These are phyloP conservation scores for Macrotrachela quadricornifera DNA, from an alignment of 1,140 invertebrate species.

Conservation along the genomic window DNA sequence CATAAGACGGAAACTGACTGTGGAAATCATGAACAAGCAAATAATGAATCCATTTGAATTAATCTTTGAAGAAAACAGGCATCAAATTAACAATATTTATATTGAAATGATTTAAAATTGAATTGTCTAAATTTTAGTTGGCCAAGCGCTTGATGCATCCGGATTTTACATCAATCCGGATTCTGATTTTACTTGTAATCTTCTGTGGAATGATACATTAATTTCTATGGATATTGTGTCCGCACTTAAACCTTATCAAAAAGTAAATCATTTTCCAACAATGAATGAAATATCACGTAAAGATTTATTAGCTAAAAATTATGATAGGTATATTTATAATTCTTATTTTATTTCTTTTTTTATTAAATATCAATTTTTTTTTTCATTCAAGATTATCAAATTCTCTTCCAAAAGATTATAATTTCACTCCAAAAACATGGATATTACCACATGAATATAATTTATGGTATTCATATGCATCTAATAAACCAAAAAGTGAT, in stretches of 20 bases:
- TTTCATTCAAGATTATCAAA: constrained; percentile 19
- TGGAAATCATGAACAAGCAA: no score
- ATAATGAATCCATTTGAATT: no score
- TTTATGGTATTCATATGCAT: constrained; percentile 19
- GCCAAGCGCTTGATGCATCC: no score
- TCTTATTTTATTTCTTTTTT: not conserved
- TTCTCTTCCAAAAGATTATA: constrained; percentile 22
- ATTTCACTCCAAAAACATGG: constrained; percentile 29
- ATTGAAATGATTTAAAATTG: no score
- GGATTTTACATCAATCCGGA: no score
- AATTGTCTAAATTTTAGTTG: no score
- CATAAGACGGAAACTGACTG: no score
- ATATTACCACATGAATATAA: constrained; percentile 24
- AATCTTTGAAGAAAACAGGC: no score
- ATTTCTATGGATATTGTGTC: constrained; percentile 24
- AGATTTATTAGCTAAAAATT: constrained; percentile 27
- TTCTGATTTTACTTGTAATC: constrained; percentile 9
- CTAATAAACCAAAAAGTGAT: constrained; percentile 5
- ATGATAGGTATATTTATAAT: constrained; percentile 37
- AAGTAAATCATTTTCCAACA: constrained; percentile 29
- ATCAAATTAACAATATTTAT: no score
- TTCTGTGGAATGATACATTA: constrained; percentile 29
- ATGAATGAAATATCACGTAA: constrained; percentile 30
- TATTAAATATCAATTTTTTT: not conserved
- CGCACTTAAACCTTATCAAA: constrained; percentile 26